These are phyloP conservation scores for Aphaenogaster floridana DNA, from an alignment of 1,140 invertebrate species.

Conservation along the genomic window DNA sequence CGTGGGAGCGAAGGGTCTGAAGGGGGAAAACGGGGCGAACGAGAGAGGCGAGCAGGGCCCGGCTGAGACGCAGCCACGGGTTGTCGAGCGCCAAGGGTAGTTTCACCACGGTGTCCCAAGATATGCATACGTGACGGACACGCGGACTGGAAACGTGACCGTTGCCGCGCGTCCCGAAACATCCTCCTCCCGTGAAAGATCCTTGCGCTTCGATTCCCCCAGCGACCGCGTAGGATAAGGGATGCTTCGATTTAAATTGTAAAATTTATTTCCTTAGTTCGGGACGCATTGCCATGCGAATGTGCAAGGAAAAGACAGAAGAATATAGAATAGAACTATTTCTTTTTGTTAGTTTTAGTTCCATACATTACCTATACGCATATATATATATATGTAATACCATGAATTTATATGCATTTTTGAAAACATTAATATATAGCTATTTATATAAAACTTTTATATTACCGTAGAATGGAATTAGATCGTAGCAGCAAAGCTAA, in stretches of 20 bases:
- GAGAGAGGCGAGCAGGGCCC: constrained; percentile 18
- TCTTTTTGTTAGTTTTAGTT: constrained; percentile 6
- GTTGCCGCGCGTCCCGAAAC: constrained; percentile 65
- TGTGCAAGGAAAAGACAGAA: background rate
- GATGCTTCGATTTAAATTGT: constrained; percentile 76
- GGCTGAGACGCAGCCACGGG: constrained; percentile 67
- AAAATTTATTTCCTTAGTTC: constrained; percentile 68
- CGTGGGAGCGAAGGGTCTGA: constrained; percentile 49
- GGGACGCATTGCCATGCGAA: background rate
- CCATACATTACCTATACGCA: background rate
- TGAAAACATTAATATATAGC: background rate
- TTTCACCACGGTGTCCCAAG: constrained; percentile 84
- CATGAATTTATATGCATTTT: background rate
- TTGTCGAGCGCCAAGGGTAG: constrained; percentile 79
- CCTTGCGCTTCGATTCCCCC: constrained; percentile 66
- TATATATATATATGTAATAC: background rate
- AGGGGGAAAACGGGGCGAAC: constrained; percentile 34
- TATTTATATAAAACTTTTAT: background rate
- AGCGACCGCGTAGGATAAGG: constrained; percentile 49
- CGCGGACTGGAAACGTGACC: constrained; percentile 81
- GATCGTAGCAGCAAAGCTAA: background rate
- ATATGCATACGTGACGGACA: constrained; percentile 87
- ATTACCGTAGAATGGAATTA: background rate
- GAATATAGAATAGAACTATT: background rate
- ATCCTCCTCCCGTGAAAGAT: constrained; percentile 52